Conservation (phyloP, 2,113 vertebrate species). For the Phainopepla nitens region DNA sequence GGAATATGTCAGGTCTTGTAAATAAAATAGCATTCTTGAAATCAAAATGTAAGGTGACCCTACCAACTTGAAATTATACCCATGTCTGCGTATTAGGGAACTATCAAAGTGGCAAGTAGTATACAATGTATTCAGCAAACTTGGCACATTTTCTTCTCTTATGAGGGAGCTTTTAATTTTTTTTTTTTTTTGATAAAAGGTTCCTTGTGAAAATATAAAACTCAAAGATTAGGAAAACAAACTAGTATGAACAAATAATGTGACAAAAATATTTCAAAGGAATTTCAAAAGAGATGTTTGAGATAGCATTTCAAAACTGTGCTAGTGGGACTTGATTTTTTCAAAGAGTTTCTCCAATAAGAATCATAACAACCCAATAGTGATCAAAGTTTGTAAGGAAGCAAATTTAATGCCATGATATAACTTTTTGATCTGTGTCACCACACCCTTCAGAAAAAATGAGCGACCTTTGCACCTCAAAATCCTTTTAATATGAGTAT, state of each 20-base stretch:
- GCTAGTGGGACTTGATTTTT: not conserved
- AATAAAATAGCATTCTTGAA: not conserved
- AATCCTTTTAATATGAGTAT: not conserved
- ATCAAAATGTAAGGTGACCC: not conserved
- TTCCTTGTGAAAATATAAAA: not conserved
- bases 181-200: not conserved
- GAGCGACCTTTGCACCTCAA: not conserved
- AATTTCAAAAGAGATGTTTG: not conserved
- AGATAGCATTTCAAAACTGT: not conserved
- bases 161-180: not conserved
- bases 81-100: not conserved
- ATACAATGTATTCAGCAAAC: not conserved
- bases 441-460: not conserved
- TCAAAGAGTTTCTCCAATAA: not conserved
- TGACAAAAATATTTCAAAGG: conserved; percentile 10
- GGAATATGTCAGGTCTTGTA: not conserved
- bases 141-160: not conserved
- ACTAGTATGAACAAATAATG: not conserved
- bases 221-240: not conserved
- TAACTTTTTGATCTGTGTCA: not conserved
- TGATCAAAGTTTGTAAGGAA: conserved; percentile 1
- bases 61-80: not conserved
- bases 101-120: not conserved
- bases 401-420: not conserved
- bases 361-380: not conserved